phyloP scores from a whole-genome alignment of 2,888 invertebrate species.

The Nudaria mundana region DNA sequence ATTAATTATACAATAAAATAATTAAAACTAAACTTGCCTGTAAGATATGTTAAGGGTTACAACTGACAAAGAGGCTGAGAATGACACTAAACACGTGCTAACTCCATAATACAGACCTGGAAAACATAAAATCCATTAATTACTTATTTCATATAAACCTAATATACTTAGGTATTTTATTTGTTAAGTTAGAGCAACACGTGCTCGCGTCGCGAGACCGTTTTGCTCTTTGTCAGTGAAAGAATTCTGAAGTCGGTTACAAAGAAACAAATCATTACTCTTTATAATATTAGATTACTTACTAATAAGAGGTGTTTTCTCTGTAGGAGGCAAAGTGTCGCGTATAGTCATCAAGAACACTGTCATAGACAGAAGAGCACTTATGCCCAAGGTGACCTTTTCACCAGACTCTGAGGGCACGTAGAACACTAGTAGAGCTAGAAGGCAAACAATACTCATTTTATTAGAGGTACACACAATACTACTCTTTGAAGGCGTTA shows the following conservation, averaged over 20 bases:
- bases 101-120: slow-evolving; percentile 91
- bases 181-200: too few relatives aligned
- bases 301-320: slow-evolving; percentile 93
- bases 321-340: slow-evolving; percentile 92
- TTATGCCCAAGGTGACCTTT: slow-evolving; percentile 92
- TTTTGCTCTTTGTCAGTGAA: too few relatives aligned
- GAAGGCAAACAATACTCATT: slow-evolving; percentile 31
- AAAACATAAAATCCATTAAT: slow-evolving; percentile 32
- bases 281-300: slow-evolving; percentile 54
- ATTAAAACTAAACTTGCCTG: slow-evolving; percentile 73
- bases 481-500: too few relatives aligned
- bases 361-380: slow-evolving; percentile 93
- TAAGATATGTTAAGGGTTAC: slow-evolving; percentile 93
- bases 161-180: too few relatives aligned
- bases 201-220: too few relatives aligned
- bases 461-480: too few relatives aligned
- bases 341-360: slow-evolving; percentile 94
- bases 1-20: slow-evolving; percentile 1
- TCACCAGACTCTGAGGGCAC: slow-evolving; percentile 94
- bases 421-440: slow-evolving; percentile 92
- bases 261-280: too few relatives aligned
- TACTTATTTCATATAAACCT: neutral
- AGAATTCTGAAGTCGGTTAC: too few relatives aligned
- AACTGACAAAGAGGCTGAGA: slow-evolving; percentile 90
- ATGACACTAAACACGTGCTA: slow-evolving; percentile 90